A percentile compares a stretch with the other conserved stretches of the same genome.
Evolutionary conservation across 2,797 vertebrate genomes (phyloP).

Genomic region (Garrulus glandarius): DNA sequence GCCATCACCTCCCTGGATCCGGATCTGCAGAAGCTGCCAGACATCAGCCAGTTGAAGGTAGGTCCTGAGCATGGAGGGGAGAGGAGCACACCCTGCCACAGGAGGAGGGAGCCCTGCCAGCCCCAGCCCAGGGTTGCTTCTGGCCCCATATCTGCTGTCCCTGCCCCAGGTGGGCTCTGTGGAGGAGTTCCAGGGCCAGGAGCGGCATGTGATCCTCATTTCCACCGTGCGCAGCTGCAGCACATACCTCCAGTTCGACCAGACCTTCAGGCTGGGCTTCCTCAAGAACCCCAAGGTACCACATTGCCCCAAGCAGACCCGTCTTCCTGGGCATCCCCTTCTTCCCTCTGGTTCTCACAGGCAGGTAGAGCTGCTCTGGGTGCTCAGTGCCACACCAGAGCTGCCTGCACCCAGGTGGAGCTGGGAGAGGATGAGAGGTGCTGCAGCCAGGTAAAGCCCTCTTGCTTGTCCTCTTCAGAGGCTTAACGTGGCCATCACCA

Average conservation of each 20-base stretch:
- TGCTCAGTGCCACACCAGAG: not conserved
- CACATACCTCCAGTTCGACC: slow-evolving; percentile 74
- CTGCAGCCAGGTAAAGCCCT: not conserved
- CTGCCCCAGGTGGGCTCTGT: slow-evolving; percentile 88
- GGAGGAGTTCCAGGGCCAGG: slow-evolving; percentile 96
- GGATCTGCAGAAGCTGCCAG: slow-evolving; percentile 61
- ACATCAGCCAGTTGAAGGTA: slow-evolving; percentile 84
- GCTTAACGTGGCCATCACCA: slow-evolving; percentile 92
- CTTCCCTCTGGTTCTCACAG: not conserved
- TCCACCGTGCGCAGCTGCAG: slow-evolving; percentile 88
- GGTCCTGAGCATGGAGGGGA: rapidly evolving
- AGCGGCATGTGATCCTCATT: slow-evolving; percentile 87
- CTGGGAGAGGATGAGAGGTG: rapidly evolving
- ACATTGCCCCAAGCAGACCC: rapidly evolving
- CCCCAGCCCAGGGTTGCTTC: not conserved
- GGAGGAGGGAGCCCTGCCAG: not conserved
- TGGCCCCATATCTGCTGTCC: not conserved
- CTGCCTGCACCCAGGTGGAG: not conserved
- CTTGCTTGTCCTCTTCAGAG: slow-evolving; percentile 75
- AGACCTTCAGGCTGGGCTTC: slow-evolving; percentile 88
- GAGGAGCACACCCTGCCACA: not conserved
- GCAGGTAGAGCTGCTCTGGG: not conserved
- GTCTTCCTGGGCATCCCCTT: not conserved
- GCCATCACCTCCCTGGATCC: slow-evolving; percentile 76
- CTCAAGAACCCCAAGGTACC: slow-evolving; percentile 89